A percentile compares a stretch with the other conserved stretches of the same genome.
Conservation (phyloP, 1,140 invertebrate genomes). For the Camponotus floridanus region DNA sequence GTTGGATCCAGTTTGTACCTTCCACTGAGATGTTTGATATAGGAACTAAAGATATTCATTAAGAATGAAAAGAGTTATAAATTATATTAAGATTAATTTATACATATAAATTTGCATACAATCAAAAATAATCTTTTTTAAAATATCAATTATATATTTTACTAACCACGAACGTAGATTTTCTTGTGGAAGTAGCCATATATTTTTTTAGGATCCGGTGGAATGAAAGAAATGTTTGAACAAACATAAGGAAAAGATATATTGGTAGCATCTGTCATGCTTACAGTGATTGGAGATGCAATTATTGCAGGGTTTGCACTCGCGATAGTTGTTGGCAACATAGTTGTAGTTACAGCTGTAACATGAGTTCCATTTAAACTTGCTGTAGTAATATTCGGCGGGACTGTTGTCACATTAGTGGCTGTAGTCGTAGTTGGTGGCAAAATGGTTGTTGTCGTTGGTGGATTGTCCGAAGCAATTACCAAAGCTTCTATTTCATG, state of each 20-base stretch:
- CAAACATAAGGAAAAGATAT: slow-evolving; percentile 87
- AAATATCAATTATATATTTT: slow-evolving; percentile 31
- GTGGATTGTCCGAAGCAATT: slow-evolving; percentile 89
- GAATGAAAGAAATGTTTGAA: slow-evolving; percentile 87
- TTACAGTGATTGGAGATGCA: slow-evolving; percentile 81
- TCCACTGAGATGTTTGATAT: slow-evolving; percentile 89
- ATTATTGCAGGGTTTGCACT: slow-evolving; percentile 80
- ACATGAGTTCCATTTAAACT: slow-evolving; percentile 16
- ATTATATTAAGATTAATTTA: background rate
- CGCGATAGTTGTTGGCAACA: background rate
- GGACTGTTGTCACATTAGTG: slow-evolving; percentile 6
- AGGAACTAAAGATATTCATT: slow-evolving; percentile 87
- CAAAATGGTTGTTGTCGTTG: slow-evolving; percentile 87
- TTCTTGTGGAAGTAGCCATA: slow-evolving; percentile 91
- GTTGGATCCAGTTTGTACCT: slow-evolving; percentile 93
- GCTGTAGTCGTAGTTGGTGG: slow-evolving; percentile 75
- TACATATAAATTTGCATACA: background rate
- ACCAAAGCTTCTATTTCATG: slow-evolving; percentile 90
- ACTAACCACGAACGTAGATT: slow-evolving; percentile 88
- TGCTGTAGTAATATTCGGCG: slow-evolving; percentile 14
- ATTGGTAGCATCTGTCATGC: slow-evolving; percentile 73
- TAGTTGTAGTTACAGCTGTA: background rate
- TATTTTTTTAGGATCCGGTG: slow-evolving; percentile 89
- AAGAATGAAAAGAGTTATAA: slow-evolving; percentile 1
- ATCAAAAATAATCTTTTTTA: background rate